These are phyloP conservation scores for Larimichthys polyactis DNA, from an alignment of 2,113 vertebrate species.

Conservation along the genomic window DNA sequence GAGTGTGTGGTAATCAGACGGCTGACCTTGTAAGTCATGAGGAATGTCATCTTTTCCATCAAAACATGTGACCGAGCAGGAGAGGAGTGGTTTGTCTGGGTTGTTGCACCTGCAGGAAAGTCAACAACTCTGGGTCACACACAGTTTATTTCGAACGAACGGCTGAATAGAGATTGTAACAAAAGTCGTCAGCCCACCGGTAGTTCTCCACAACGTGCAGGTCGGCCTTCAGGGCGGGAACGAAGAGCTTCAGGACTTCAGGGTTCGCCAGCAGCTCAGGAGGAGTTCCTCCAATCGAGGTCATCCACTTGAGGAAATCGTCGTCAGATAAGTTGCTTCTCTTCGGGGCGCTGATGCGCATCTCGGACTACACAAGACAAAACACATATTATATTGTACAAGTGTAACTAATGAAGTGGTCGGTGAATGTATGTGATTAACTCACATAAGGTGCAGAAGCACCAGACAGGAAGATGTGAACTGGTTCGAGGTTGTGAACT, in stretches of 20 bases:
- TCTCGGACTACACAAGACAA: conserved; percentile 78
- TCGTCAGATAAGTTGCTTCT: conserved; percentile 67
- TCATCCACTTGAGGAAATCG: conserved; percentile 71
- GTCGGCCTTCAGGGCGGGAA: conserved; percentile 80
- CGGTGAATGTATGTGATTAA: background rate
- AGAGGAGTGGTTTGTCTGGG: conserved; percentile 67
- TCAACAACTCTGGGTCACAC: background rate
- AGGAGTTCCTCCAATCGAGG: conserved; percentile 77
- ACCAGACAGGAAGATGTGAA: conserved; percentile 88
- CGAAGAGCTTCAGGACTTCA: conserved; percentile 63
- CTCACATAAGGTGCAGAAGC: conserved; percentile 84
- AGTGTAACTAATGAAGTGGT: too few species aligned
- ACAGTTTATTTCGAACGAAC: background rate
- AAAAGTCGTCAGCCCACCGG: conserved; percentile 65
- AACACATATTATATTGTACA: background rate
- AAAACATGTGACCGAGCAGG: conserved; percentile 88
- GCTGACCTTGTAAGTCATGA: conserved; percentile 85
- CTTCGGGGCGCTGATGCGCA: conserved; percentile 49
- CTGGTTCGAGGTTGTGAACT: conserved; percentile 82
- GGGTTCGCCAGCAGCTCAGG: conserved; percentile 73
- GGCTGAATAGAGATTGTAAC: background rate
- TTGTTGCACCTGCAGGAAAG: conserved; percentile 75
- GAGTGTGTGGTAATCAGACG: background rate
- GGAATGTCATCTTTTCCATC: conserved; percentile 83
- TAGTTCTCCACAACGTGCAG: conserved; percentile 78